Base-by-base conservation (phyloP, 1,140 invertebrate species). In the Acromyrmex echinatior region DNA sequence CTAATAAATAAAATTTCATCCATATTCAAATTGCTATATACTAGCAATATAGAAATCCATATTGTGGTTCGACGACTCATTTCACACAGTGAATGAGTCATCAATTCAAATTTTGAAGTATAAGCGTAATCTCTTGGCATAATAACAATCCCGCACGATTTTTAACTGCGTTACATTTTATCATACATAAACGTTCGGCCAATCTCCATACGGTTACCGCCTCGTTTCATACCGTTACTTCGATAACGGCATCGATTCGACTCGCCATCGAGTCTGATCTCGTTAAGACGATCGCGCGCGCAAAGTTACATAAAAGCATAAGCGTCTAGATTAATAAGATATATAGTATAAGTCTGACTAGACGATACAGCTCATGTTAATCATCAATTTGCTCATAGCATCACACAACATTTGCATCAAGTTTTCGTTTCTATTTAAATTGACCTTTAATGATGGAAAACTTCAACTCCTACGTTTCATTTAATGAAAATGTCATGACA, bases 231-330 rank as follows among this genome's bases (percentile, higher is more conserved):
- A 65, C 78, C 78, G 78, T 74, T 84, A 84, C 70, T 74, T 63
- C 80, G 80, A 84, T 84, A 84, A 84, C 80, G 70, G 80, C 80
- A 84, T 84, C 80, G 70, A 84, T 84, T 84, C 25, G 80, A 63
- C 53, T 81, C 78, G 49, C 78, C 78, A 70, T 81, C 79, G 51
- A 71, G 53, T 58, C 66, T 65, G 79, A 84, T 84, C 80, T 84
- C n/a, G 70, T 76, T 74, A 84, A 63, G 39, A 39, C 56, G 80
- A 84, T 84, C 80, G 80, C 65, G 51, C 78, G 49, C 65, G 35
- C 66, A 62, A 84, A 74, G 39, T 84, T 84, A 84, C 39, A 76
- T 76, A 84, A 74, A 62, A 82, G 51, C 10, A 49, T 73, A 73
- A 82, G 56, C 70, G 18, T 84, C 70, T 35, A 45, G 25, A 84